These are phyloP conservation scores for Thunnus thynnus DNA, from an alignment of 2,113 vertebrate genomes.

Conservation along the genomic window DNA sequence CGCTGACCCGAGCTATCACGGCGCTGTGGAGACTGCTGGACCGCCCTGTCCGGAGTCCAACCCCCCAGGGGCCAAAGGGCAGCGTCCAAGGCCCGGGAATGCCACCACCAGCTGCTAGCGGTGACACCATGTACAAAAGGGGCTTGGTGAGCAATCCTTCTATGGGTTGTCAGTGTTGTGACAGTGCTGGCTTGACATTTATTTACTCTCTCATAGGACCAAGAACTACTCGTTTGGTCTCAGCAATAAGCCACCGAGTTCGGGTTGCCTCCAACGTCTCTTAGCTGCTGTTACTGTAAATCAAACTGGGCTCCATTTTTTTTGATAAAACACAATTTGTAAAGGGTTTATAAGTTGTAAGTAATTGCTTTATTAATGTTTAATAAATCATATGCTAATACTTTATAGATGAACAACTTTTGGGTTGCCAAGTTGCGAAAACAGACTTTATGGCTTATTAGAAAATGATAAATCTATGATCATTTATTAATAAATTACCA, in stretches of 20 bases:
- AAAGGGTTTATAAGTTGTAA: background rate
- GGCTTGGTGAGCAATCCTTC: slow-evolving; percentile 85
- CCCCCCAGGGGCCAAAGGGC: slow-evolving; percentile 94
- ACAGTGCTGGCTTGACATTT: slow-evolving; percentile 73
- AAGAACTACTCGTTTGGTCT: slow-evolving; percentile 2
- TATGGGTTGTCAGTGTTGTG: slow-evolving; percentile 89
- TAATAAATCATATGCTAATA: background rate
- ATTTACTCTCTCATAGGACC: slow-evolving; percentile 66
- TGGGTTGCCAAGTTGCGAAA: background rate
- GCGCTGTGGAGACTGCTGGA: slow-evolving; percentile 89
- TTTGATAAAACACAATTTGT: background rate
- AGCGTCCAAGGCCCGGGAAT: slow-evolving; percentile 88
- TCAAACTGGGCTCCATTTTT: background rate
- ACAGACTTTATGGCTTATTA: background rate
- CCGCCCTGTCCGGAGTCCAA: slow-evolving; percentile 91
- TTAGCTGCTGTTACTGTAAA: slow-evolving; percentile 7
- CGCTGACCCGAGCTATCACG: slow-evolving; percentile 91
- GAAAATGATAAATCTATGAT: no score
- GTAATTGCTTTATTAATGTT: background rate
- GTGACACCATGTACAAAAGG: slow-evolving; percentile 91
- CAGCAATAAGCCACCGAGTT: background rate
- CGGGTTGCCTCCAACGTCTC: background rate
- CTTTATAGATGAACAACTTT: no score
- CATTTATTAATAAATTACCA: no score
- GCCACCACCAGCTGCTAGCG: slow-evolving; percentile 96